These are phyloP conservation scores for Chrysomela aeneicollis DNA, from an alignment of 2,888 invertebrate species.

Conservation along the genomic window DNA sequence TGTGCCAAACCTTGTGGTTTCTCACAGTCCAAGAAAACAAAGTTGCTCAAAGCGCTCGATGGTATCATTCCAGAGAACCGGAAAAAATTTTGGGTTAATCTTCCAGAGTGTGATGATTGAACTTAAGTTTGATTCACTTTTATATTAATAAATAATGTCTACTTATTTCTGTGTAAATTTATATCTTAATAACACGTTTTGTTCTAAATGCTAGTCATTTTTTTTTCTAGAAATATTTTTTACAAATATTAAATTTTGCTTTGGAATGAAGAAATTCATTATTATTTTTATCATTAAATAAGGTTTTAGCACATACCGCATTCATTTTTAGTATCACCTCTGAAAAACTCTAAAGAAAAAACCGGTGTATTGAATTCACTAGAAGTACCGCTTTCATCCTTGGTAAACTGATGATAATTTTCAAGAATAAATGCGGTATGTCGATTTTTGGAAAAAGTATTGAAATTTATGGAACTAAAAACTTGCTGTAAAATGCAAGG, in stretches of 20 bases:
- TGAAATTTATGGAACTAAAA: constrained; percentile 11
- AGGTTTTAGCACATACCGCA: too few relatives aligned
- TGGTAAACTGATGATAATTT: too few relatives aligned
- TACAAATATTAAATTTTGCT: too few relatives aligned
- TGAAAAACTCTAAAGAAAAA: constrained; percentile 15
- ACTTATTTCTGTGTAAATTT: constrained; percentile 9
- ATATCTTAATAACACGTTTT: constrained; percentile 7
- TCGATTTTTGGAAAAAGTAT: too few relatives aligned
- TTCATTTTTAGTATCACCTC: background rate
- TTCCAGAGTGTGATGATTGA: constrained; percentile 6
- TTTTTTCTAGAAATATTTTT: too few relatives aligned
- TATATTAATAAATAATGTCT: background rate
- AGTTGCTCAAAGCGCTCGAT: constrained; percentile 17
- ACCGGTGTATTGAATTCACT: constrained; percentile 13
- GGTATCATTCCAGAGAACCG: background rate
- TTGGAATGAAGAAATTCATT: too few relatives aligned
- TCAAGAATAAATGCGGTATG: too few relatives aligned
- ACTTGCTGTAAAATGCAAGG: constrained; percentile 15
- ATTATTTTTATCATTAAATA: too few relatives aligned
- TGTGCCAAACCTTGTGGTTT: constrained; percentile 20
- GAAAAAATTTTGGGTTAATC: constrained; percentile 6
- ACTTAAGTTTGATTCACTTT: constrained; percentile 7
- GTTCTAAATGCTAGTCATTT: background rate
- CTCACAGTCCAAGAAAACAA: constrained; percentile 16
- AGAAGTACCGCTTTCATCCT: background rate